phyloP scores from a whole-genome alignment of 2,797 vertebrate species.

The Huso huso region DNA sequence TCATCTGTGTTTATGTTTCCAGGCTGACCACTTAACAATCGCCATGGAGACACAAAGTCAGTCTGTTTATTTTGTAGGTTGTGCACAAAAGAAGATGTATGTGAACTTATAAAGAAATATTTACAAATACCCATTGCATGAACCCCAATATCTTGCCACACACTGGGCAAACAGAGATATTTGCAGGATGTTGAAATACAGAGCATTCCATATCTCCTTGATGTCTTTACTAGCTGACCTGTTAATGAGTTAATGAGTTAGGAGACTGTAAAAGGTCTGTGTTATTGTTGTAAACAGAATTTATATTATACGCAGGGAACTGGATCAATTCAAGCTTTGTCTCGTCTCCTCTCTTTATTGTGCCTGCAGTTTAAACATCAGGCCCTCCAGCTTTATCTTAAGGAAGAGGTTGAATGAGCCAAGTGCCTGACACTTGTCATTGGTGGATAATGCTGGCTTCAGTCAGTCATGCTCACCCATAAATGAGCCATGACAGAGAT shows the following conservation, averaged over 20 bases:
- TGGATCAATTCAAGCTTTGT: conserved; percentile 44
- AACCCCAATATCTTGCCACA: too few species aligned
- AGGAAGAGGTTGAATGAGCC: conserved; percentile 50
- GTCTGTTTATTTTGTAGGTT: too few species aligned
- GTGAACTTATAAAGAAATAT: too few species aligned
- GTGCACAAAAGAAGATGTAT: too few species aligned
- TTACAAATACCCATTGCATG: too few species aligned
- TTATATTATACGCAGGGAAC: conserved; percentile 42
- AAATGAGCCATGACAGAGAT: conserved; percentile 51
- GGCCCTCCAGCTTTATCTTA: conserved; percentile 45
- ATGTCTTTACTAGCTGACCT: conserved; percentile 29
- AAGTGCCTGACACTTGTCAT: conserved; percentile 50
- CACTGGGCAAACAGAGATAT: background rate
- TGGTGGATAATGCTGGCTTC: conserved; percentile 46
- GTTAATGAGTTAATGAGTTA: conserved; percentile 48
- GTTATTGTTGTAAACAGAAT: conserved; percentile 43
- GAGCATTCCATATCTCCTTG: background rate
- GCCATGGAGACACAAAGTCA: too few species aligned
- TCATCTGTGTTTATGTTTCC: too few species aligned
- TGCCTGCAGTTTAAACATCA: conserved; percentile 45
- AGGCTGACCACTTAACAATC: too few species aligned
- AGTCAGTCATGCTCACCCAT: conserved; percentile 49
- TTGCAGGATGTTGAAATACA: background rate
- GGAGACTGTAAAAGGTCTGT: conserved; percentile 33
- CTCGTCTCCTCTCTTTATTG: conserved; percentile 39